Conservation (phyloP, 2,797 vertebrate species). For the Gymnodraco acuticeps region DNA sequence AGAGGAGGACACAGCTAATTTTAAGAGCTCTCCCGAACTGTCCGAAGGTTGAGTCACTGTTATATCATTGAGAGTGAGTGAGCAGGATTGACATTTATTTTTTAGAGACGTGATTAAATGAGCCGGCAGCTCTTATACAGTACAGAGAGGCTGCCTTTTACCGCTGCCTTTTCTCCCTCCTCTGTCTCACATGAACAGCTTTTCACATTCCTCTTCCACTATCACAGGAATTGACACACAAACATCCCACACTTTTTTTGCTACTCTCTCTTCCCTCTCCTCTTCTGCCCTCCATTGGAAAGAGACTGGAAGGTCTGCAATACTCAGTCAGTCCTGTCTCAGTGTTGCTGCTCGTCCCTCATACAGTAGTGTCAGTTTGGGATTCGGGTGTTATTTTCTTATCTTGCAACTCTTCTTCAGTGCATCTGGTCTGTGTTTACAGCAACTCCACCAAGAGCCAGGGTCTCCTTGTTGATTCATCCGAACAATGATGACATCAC, state of each 20-base stretch:
- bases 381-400: neutral
- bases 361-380: neutral
- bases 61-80: slow-evolving; percentile 23
- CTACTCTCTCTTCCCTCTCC: slow-evolving; percentile 78
- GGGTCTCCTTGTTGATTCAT: slow-evolving; percentile 6
- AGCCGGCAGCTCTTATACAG: slow-evolving; percentile 30
- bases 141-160: slow-evolving; percentile 1
- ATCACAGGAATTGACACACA: slow-evolving; percentile 29
- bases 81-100: slow-evolving; percentile 41
- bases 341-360: slow-evolving; percentile 6
- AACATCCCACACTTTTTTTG: slow-evolving; percentile 33
- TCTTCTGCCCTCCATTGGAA: slow-evolving; percentile 89
- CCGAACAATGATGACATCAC: neutral
- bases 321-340: slow-evolving; percentile 14
- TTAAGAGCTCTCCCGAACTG: slow-evolving; percentile 16
- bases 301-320: slow-evolving; percentile 65
- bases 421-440: slow-evolving; percentile 20
- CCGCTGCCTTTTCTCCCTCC: slow-evolving; percentile 11
- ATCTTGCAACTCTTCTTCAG: slow-evolving; percentile 1
- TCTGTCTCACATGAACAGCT: slow-evolving; percentile 36
- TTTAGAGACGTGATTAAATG: slow-evolving; percentile 23
- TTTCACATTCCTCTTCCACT: slow-evolving; percentile 36
- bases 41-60: slow-evolving; percentile 49
- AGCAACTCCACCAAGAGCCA: neutral
- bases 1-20: slow-evolving; percentile 33